Evolutionary conservation across 2,888 invertebrate species (phyloP).

Genomic region (Pantelozetes paolii): DNA sequence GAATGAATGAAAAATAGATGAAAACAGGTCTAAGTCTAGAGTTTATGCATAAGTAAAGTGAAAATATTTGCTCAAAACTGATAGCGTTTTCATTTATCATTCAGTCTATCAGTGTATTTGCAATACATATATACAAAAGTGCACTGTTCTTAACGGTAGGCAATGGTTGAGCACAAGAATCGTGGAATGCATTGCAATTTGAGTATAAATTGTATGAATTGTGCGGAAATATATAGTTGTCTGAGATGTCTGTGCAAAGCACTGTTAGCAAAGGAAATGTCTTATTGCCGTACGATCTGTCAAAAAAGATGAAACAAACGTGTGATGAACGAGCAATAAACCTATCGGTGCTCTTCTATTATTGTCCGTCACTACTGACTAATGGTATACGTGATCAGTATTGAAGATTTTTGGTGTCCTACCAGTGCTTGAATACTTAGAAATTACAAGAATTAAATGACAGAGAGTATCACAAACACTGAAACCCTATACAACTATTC

Average conservation of each 20-base stretch:
- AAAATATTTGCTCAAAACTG: constrained; percentile 32
- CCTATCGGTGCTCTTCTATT: background rate
- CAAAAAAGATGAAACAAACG: constrained; percentile 29
- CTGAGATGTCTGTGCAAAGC: background rate
- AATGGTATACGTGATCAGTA: constrained; percentile 29
- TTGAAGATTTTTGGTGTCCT: constrained; percentile 13
- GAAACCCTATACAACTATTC: background rate
- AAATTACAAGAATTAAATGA: too few species aligned
- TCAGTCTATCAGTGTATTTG: background rate
- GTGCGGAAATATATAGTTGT: background rate
- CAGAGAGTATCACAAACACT: background rate
- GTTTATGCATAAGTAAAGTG: constrained; percentile 33
- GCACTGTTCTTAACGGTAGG: background rate
- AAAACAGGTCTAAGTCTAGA: background rate
- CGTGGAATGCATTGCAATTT: background rate
- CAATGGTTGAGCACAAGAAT: background rate
- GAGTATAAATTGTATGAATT: background rate
- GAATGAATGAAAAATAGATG: background rate
- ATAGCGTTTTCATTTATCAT: constrained; percentile 27
- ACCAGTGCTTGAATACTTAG: background rate
- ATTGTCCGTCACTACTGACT: background rate
- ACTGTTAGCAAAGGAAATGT: constrained; percentile 24
- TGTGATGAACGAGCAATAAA: constrained; percentile 31
- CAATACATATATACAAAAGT: background rate
- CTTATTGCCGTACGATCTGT: constrained; percentile 32